Conservation (phyloP, 2,113 vertebrate genomes). For the Lucifuga dentata region DNA sequence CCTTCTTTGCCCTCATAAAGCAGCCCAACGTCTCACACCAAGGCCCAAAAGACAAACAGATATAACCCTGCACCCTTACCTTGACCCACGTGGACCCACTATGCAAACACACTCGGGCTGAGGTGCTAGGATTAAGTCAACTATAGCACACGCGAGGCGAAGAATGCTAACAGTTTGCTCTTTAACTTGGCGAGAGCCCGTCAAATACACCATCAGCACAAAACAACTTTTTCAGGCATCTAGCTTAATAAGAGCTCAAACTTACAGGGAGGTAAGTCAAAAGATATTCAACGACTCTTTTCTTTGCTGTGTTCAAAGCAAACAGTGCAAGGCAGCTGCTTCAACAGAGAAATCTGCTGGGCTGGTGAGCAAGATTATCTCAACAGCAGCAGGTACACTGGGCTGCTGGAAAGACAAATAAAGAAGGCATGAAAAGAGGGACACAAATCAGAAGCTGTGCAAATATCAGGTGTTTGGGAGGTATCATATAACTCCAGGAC, state of each 20-base stretch:
- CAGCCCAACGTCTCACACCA: constrained; percentile 55
- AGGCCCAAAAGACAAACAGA: constrained; percentile 74
- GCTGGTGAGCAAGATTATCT: constrained; percentile 52
- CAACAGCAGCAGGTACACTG: constrained; percentile 72
- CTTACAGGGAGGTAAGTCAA: constrained; percentile 39
- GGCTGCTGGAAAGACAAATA: constrained; percentile 68
- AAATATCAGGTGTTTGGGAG: constrained; percentile 76
- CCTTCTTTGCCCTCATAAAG: constrained; percentile 36
- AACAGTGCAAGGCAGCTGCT: constrained; percentile 75
- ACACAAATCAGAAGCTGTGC: constrained; percentile 74
- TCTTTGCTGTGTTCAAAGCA: constrained; percentile 58
- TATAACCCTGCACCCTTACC: constrained; percentile 21
- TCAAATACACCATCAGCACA: constrained; percentile 68
- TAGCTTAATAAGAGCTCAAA: constrained; percentile 28
- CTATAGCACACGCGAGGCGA: constrained; percentile 56
- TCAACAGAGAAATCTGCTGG: constrained; percentile 67
- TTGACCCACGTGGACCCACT: constrained; percentile 54
- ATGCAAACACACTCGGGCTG: constrained; percentile 58
- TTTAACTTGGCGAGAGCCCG: constrained; percentile 73
- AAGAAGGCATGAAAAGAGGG: constrained; percentile 66
- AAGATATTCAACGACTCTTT: constrained; percentile 69
- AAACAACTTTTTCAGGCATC: constrained; percentile 49
- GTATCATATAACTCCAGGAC: constrained; percentile 67
- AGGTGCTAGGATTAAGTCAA: constrained; percentile 52
- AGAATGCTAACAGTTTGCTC: constrained; percentile 79